Conservation (phyloP, 2,797 vertebrate species). For the Esox lucius region DNA sequence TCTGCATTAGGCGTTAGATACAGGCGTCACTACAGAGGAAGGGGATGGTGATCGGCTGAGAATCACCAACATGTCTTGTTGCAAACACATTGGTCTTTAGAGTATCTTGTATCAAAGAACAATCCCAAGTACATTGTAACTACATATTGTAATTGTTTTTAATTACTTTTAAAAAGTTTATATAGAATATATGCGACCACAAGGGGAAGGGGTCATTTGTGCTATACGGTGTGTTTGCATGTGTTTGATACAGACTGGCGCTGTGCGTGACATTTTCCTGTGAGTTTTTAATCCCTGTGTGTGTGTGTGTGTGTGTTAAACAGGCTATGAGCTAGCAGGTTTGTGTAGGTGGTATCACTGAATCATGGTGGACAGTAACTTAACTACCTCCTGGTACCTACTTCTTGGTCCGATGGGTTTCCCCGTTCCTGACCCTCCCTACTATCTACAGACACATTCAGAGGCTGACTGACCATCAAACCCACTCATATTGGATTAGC, state of each 20-base stretch:
- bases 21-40: not conserved
- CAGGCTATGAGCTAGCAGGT: not conserved
- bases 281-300: not conserved
- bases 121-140: too few relatives aligned
- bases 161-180: too few relatives aligned
- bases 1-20: not conserved
- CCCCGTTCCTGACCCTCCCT: not conserved
- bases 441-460: not conserved
- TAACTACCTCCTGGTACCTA: not conserved
- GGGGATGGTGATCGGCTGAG: too few relatives aligned
- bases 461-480: not conserved
- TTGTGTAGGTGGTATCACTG: not conserved
- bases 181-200: too few relatives aligned
- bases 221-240: too few relatives aligned
- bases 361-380: not conserved
- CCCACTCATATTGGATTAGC: not conserved
- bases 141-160: too few relatives aligned
- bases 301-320: conserved; percentile 1
- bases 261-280: not conserved
- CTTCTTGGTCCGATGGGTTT: too few relatives aligned
- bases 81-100: too few relatives aligned
- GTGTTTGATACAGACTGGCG: too few relatives aligned
- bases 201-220: too few relatives aligned
- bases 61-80: too few relatives aligned
- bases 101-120: too few relatives aligned